phyloP scores from a whole-genome alignment of 2,888 invertebrate species.

The Didymodactylos carnosus region DNA sequence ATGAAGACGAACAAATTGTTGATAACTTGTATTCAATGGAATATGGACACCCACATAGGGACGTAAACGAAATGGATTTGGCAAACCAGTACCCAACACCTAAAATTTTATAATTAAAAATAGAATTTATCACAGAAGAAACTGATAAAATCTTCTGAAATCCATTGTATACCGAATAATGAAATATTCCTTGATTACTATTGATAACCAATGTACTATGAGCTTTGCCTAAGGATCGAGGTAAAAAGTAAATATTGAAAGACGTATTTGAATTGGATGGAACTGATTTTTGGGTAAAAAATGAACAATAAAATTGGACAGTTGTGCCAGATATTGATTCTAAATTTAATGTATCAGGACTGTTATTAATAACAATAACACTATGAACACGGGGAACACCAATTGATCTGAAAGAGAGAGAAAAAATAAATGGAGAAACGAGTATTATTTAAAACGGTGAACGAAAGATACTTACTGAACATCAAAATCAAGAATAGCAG shows the following conservation, averaged over 20 bases:
- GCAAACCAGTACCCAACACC: neutral
- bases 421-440: neutral
- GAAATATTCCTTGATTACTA: neutral
- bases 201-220: neutral
- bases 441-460: neutral
- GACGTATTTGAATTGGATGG: neutral
- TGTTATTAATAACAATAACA: neutral
- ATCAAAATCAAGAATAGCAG: neutral
- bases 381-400: neutral
- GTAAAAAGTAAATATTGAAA: neutral
- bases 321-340: neutral
- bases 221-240: neutral
- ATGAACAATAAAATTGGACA: neutral
- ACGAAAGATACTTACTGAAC: neutral
- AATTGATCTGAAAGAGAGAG: neutral
- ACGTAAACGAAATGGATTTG: neutral
- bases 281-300: neutral
- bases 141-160: neutral
- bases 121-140: neutral
- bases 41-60: neutral
- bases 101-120: neutral
- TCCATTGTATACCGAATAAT: neutral
- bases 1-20: neutral
- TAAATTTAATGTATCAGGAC: neutral
- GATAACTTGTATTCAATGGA: neutral